Base-by-base conservation (phyloP, 2,113 vertebrate species). In the Orthochromis indermauri region DNA sequence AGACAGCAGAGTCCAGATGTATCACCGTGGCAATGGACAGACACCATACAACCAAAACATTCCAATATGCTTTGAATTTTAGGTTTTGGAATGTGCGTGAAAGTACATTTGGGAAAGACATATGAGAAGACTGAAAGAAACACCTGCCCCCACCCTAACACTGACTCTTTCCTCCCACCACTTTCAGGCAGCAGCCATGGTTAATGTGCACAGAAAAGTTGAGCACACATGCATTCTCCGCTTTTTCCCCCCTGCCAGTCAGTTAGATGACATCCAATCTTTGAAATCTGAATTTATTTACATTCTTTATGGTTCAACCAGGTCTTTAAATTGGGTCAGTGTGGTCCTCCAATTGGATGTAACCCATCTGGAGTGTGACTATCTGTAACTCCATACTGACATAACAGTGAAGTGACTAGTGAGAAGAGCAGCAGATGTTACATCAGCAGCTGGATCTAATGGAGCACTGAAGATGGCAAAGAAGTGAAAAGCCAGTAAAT, bases 1-100 rank as follows among this genome's bases (percentile, higher is more conserved):
- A 61, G 86, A 88, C 86, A 66, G 51, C 33, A 37, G 83, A 57
- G 88, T 90, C 86, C 92, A 93, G 95, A 93, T 93, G 92, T 85
- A 87, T 92, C 59, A 10, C 83, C 86, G 83, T 49, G 76, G 89
- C 54, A 57, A 94, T n/a, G 16, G 17, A 82, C 21, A 21, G 84
- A 53, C 86, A 87, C 37, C 90, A 94, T 83, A 91, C 84, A 87
- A 90, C 63, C 63, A 78, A 90, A 93, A 93, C 86, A 90, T 88
- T 93, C 86, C 88, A 86, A 49, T 63, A 59, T 79, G 81, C 47
- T 89, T 88, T 80, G 19, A 61, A 88, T 90, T 78, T 59, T 76
- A 87, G 89, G 37, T 59, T 83, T 82, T 21, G 83, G 83, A 85
- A 85, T 81, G 37, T 89, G 90, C 82, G 81, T 84, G 82, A 90